These are phyloP conservation scores for Carabus problematicus DNA, from an alignment of 2,888 invertebrate genomes.

Conservation along the genomic window DNA sequence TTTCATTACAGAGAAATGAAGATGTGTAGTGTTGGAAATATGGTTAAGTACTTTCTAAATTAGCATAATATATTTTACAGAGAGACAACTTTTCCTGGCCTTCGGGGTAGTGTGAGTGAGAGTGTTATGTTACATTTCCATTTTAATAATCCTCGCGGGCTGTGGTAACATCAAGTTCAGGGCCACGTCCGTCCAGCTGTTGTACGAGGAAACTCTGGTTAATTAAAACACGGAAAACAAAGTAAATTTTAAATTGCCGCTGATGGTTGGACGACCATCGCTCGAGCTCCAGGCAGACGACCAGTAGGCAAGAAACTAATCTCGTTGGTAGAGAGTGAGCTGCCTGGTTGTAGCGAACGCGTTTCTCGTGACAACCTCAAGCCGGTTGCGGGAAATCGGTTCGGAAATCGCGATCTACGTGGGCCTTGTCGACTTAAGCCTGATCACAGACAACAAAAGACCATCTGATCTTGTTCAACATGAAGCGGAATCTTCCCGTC, in stretches of 20 bases:
- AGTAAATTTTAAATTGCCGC: constrained; percentile 33
- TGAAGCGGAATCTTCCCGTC: constrained; percentile 32
- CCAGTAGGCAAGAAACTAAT: constrained; percentile 23
- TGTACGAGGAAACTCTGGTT: neutral
- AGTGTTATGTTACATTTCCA: too few relatives aligned
- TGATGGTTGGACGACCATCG: constrained; percentile 2
- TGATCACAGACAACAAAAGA: constrained; percentile 43
- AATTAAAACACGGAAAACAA: constrained; percentile 33
- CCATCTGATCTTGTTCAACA: constrained; percentile 42
- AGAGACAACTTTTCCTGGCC: too few relatives aligned
- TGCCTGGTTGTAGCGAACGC: constrained; percentile 4
- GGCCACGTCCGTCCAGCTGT: too few relatives aligned
- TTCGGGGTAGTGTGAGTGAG: too few relatives aligned
- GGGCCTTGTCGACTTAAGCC: constrained; percentile 40
- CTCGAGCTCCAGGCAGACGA: neutral
- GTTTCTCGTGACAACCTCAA: constrained; percentile 33
- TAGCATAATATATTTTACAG: too few relatives aligned
- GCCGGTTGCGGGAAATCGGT: constrained; percentile 41
- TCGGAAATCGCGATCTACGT: constrained; percentile 41
- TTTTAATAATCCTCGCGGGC: too few relatives aligned
- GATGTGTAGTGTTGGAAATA: too few relatives aligned
- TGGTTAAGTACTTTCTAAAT: too few relatives aligned
- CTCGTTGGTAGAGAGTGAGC: neutral
- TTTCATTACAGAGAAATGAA: too few relatives aligned
- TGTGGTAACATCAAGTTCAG: too few relatives aligned